Percentiles rank a stretch among this genome's conserved stretches.
These are phyloP conservation scores for Oreochromis tanganicae DNA, from an alignment of 2,113 vertebrate genomes.

Conservation along the genomic window DNA sequence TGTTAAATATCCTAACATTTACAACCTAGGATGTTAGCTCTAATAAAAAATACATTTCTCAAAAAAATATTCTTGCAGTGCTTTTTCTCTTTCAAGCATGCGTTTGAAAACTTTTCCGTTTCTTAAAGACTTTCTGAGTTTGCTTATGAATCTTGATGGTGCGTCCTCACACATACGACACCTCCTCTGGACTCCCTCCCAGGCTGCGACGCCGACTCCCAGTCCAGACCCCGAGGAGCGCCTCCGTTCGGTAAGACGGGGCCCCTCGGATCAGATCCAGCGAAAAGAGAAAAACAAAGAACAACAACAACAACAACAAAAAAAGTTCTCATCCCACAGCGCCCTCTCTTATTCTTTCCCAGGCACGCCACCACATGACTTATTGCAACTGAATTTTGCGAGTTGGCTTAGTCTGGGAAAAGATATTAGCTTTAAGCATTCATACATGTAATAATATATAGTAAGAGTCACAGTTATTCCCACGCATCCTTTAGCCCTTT, in stretches of 20 bases:
- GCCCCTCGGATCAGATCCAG: conserved; percentile 16
- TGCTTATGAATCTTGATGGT: conserved; percentile 38
- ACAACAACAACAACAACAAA: background rate
- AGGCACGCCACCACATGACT: conserved; percentile 45
- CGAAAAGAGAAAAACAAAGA: background rate
- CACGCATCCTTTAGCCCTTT: conserved; percentile 77
- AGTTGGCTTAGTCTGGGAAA: conserved; percentile 59
- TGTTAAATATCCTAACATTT: conserved; percentile 97
- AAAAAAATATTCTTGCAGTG: conserved; percentile 97
- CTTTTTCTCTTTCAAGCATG: conserved; percentile 88
- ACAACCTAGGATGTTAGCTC: conserved; percentile 95
- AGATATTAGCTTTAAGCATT: conserved; percentile 58
- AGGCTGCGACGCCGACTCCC: background rate
- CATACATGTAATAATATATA: conserved; percentile 56
- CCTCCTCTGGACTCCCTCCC: conserved; percentile 14
- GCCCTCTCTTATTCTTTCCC: conserved; percentile 23
- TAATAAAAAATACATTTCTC: conserved; percentile 99
- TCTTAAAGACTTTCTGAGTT: conserved; percentile 29
- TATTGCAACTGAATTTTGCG: conserved; percentile 71
- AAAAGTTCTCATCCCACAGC: conserved; percentile 65
- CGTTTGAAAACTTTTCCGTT: conserved; percentile 65
- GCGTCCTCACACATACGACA: background rate
- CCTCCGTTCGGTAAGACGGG: background rate
- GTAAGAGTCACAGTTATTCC: conserved; percentile 64
- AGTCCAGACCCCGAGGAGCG: background rate